Conservation (phyloP, 1,140 invertebrate species). For the Drosophila nebulosa region DNA sequence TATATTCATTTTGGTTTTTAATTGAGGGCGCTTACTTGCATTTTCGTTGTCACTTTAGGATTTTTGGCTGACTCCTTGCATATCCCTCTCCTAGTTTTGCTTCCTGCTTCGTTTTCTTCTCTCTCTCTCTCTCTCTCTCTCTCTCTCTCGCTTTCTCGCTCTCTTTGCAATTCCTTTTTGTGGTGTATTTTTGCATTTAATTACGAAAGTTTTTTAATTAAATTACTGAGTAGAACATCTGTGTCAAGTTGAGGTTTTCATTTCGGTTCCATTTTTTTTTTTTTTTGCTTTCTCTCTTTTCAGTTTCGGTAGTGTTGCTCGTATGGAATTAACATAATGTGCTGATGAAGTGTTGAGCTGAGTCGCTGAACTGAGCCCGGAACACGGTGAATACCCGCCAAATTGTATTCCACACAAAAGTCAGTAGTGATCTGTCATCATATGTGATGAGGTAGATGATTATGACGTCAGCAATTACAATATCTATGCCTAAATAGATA, state of each 20-base stretch:
- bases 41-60: slow-evolving; percentile 74
- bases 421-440: neutral
- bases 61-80: slow-evolving; percentile 26
- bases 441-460: neutral
- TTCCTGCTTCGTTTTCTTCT: neutral
- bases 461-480: neutral
- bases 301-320: slow-evolving; percentile 5
- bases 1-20: slow-evolving; percentile 74
- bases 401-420: neutral
- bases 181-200: slow-evolving; percentile 66
- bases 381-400: slow-evolving; percentile 20
- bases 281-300: neutral
- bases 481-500: neutral
- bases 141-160: slow-evolving; percentile 3
- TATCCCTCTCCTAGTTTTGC: neutral
- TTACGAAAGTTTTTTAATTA: slow-evolving; percentile 79
- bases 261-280: neutral
- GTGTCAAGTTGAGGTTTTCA: slow-evolving; percentile 61
- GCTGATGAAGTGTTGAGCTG: neutral
- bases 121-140: neutral
- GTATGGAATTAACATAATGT: slow-evolving; percentile 46
- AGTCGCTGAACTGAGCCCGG: neutral
- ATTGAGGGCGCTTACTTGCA: slow-evolving; percentile 74
- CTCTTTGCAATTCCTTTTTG: slow-evolving; percentile 40
- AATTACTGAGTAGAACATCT: slow-evolving; percentile 73